A percentile compares a stretch with the other conserved stretches of the same genome.
Conservation (phyloP, 2,797 vertebrate genomes). For the Cuculus canorus region DNA sequence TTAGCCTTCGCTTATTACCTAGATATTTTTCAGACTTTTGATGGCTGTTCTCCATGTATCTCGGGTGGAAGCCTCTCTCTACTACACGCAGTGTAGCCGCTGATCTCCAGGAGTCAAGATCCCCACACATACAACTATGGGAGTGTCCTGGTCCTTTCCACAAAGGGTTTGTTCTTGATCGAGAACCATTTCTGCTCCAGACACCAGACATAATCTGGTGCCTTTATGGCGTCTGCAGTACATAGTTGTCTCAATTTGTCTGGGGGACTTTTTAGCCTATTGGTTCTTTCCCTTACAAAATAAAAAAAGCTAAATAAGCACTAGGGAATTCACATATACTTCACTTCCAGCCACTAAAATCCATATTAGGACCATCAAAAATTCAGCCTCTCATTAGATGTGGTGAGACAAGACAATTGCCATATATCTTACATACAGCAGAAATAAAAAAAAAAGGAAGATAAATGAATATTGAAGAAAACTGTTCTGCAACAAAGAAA, state of each 20-base stretch:
- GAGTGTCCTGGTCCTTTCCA: neutral
- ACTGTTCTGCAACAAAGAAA: neutral
- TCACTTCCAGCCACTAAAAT: neutral
- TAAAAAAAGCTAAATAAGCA: neutral
- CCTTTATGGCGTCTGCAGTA: neutral
- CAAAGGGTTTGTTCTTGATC: neutral
- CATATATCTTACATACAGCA: neutral
- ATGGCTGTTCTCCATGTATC: neutral
- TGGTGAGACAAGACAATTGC: neutral
- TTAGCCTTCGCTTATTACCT: neutral
- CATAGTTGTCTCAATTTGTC: neutral
- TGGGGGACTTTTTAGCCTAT: neutral
- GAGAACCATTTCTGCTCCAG: neutral
- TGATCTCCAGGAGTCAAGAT: neutral
- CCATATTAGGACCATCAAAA: neutral
- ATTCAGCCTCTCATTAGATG: neutral
- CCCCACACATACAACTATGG: rapidly evolving
- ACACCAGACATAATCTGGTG: neutral
- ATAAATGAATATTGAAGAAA: neutral
- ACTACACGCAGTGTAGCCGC: too few species aligned
- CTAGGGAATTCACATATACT: neutral
- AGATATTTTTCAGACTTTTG: neutral
- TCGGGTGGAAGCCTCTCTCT: neutral
- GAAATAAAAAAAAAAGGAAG: neutral
- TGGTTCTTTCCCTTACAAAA: neutral